Conservation (phyloP, 2,797 vertebrate genomes). For the Eleutherodactylus coqui region DNA sequence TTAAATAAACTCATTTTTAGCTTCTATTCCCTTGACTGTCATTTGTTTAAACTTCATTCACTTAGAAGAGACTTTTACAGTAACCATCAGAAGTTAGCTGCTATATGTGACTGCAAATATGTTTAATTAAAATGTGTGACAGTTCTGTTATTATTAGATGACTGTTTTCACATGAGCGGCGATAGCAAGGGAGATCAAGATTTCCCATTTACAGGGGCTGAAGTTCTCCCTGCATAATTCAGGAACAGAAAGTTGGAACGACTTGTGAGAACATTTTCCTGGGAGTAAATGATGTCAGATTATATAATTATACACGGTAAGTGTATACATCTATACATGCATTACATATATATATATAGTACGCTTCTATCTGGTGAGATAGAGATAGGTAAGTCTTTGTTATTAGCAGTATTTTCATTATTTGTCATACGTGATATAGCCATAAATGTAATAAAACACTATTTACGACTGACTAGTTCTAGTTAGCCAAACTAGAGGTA, state of each 20-base stretch:
- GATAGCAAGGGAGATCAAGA: background rate
- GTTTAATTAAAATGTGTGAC: constrained; percentile 8
- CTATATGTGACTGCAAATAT: constrained; percentile 4
- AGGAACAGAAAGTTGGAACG: background rate
- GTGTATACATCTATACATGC: background rate
- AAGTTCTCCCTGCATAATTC: constrained; percentile 7
- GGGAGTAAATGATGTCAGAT: constrained; percentile 11
- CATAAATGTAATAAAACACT: too few relatives aligned
- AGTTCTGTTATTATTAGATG: background rate
- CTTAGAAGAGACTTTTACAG: background rate
- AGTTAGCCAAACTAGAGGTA: too few relatives aligned
- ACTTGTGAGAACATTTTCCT: background rate
- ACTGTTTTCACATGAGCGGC: background rate
- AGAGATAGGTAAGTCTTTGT: too few relatives aligned
- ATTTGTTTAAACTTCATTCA: background rate
- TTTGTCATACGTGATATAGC: too few relatives aligned
- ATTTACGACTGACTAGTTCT: too few relatives aligned
- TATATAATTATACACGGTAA: background rate
- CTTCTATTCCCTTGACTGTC: background rate
- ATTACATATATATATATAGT: background rate
- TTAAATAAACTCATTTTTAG: background rate
- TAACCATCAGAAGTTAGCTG: background rate
- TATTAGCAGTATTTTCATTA: too few relatives aligned
- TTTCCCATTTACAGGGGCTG: background rate
- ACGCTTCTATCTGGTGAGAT: too few relatives aligned